A percentile compares a stretch with the other conserved stretches of the same genome.
phyloP scores from a whole-genome alignment of 2,797 vertebrate species.

The Micrastur ruficollis region DNA sequence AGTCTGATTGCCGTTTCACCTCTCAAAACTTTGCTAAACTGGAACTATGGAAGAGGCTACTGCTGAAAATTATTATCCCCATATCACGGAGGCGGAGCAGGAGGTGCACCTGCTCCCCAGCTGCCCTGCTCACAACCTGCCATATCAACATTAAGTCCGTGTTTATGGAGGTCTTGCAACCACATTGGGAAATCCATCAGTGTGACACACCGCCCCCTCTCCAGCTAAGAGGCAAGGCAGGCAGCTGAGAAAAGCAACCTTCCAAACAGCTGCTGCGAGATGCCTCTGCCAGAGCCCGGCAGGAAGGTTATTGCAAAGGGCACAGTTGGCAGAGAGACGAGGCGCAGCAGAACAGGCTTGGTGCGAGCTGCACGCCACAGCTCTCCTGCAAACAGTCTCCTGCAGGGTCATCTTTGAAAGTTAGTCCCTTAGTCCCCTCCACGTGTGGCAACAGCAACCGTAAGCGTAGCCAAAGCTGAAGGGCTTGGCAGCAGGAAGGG shows the following conservation, averaged over 20 bases:
- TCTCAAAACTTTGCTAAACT: background rate
- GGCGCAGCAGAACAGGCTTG: background rate
- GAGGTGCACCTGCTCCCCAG: background rate
- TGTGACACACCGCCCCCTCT: accelerated
- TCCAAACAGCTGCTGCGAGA: background rate
- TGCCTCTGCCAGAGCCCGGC: background rate
- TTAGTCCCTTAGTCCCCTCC: background rate
- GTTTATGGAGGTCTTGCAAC: background rate
- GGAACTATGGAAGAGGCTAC: background rate
- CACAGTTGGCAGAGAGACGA: background rate
- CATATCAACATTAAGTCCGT: background rate
- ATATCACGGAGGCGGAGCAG: background rate
- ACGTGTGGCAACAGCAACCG: background rate
- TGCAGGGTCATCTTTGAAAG: too few species aligned
- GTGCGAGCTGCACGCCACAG: background rate
- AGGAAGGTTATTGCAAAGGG: background rate
- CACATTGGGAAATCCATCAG: accelerated
- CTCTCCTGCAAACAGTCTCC: background rate
- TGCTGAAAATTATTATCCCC: background rate
- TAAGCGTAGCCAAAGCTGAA: background rate
- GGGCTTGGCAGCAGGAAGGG: background rate
- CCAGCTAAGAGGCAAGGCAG: background rate
- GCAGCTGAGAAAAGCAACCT: background rate
- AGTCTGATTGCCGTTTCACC: background rate
- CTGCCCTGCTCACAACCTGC: background rate